Percentiles rank a stretch among this genome's conserved stretches.
Conservation (phyloP, 2,113 vertebrate genomes). For the Apteryx mantelli region DNA sequence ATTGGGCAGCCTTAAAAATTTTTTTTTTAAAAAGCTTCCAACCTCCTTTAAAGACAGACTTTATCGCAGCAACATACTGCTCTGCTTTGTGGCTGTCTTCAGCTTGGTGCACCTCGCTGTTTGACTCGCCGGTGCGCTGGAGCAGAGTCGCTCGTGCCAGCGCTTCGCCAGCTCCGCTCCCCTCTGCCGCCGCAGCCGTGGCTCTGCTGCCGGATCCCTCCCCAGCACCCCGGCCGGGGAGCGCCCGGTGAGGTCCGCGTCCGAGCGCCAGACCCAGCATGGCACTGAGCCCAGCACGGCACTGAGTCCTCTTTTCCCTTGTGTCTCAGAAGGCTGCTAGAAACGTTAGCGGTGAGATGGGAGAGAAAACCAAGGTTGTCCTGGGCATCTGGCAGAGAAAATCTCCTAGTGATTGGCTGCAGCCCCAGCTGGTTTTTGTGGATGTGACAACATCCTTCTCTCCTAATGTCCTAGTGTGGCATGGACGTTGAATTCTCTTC, state of each 20-base stretch:
- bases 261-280: too few relatives aligned
- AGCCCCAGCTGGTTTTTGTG: background rate
- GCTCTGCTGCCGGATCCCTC: background rate
- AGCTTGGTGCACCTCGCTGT: background rate
- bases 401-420: background rate
- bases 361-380: background rate
- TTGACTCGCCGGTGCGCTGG: background rate
- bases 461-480: background rate
- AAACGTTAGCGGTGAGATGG: background rate
- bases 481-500: background rate
- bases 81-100: background rate
- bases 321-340: background rate
- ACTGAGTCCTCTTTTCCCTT: background rate
- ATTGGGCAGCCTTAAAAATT: background rate
- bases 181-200: background rate
- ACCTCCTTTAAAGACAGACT: background rate
- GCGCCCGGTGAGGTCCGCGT: too few relatives aligned
- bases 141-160: background rate
- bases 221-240: too few relatives aligned
- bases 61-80: background rate
- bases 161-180: background rate
- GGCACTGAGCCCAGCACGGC: background rate
- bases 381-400: background rate
- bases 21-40: background rate
- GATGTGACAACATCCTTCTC: background rate